These are phyloP conservation scores for Bombyx mandarina DNA, from an alignment of 1,140 invertebrate species.

Conservation along the genomic window DNA sequence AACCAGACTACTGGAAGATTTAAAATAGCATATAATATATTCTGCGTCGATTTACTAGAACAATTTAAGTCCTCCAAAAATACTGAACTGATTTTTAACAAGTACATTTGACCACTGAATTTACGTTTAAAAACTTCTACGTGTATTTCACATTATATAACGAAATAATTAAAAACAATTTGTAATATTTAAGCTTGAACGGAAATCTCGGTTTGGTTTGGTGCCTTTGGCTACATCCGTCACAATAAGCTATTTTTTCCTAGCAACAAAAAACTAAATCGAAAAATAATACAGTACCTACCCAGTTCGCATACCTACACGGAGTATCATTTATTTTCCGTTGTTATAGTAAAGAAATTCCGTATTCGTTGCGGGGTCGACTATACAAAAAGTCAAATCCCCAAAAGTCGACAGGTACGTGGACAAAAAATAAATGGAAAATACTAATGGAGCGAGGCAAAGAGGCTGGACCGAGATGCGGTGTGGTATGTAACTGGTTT, in stretches of 20 bases:
- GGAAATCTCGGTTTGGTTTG: no score
- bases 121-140: no score
- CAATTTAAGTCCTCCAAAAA: no score
- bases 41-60: no score
- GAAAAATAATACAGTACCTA: constrained; percentile 48
- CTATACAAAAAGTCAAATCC: constrained; percentile 58
- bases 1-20: no score
- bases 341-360: constrained; percentile 61
- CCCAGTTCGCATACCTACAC: constrained; percentile 40
- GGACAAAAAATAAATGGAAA: constrained; percentile 71
- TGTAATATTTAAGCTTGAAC: no score
- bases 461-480: constrained; percentile 45
- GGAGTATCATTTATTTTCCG: constrained; percentile 57
- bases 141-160: no score
- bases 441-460: constrained; percentile 65
- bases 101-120: no score
- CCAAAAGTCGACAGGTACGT: constrained; percentile 65
- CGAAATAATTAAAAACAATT: no score
- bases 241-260: constrained; percentile 4
- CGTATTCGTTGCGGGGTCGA: constrained; percentile 57
- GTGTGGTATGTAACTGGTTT: constrained; percentile 42
- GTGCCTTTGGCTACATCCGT: no score
- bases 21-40: no score
- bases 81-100: no score
- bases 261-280: constrained; percentile 33